Base-by-base conservation (phyloP, 2,888 invertebrate species). In the Ethmia dodecea region DNA sequence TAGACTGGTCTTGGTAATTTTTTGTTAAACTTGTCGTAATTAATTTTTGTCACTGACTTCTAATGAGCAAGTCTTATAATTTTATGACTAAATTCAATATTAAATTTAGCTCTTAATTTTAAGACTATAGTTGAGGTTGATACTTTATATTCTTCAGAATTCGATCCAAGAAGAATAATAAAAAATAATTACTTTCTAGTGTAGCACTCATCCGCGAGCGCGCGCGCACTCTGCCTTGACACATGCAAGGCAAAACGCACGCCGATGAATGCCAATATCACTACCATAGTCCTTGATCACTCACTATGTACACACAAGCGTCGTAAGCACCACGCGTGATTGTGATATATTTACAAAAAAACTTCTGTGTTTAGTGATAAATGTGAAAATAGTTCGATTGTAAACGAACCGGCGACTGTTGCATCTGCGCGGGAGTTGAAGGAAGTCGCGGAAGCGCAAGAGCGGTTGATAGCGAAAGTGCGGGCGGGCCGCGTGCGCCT, bases 151-250 rank as follows among this genome's bases (percentile, higher is more conserved):
- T n/a, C n/a, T n/a, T n/a, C n/a, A n/a, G n/a, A n/a, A n/a, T n/a
- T n/a, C n/a, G n/a, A n/a, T n/a, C 22, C 5, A 22, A n/a, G 8
- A 22, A 22, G 22, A 22, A 22, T n/a, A 22, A 18, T 5, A 12
- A 31, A 31, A 20, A 20, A 51, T 45, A 61, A 59, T 63, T 78
- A 86, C 86, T 86, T 86, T 67, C 86, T 70, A 40, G 83, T 84
- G 59, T 86, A 86, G 58, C 86, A 86, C 65, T 86, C 86, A 50
- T 86, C 72, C 16, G 86, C 86, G 49, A 84, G 68, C 24, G 81
- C 79, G 24, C 79, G 57, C 20, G 69, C 75, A 51, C 77, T 84
- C 52, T 86, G 86, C 59, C 80, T 55, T 45, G 86, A 86, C 69
- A 86, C 78, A 72, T 84, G 73, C 38, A 86, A 65, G 32, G 73